A percentile compares a stretch with the other conserved stretches of the same genome.
Evolutionary conservation across 2,113 vertebrate species (phyloP).

Genomic region (Sphaerodactylus townsendi): DNA sequence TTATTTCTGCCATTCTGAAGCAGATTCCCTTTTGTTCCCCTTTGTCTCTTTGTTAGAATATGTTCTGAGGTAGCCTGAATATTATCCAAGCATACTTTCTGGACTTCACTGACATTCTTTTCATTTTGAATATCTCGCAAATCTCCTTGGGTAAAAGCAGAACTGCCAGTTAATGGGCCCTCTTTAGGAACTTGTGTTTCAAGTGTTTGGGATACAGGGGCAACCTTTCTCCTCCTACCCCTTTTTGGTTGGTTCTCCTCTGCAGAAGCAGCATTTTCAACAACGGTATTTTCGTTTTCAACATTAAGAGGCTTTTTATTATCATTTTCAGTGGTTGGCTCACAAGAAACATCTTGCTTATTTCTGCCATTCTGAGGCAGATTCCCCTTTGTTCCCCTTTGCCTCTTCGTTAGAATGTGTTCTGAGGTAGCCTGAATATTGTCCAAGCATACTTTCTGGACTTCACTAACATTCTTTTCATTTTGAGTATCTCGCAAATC

Average conservation of each 20-base stretch:
- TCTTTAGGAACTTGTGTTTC: constrained; percentile 8
- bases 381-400: fast-evolving
- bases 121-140: not conserved
- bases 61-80: not conserved
- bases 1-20: not conserved
- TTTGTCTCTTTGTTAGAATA: not conserved
- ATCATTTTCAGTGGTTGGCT: not conserved
- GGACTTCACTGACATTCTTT: not conserved
- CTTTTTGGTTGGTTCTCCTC: not conserved
- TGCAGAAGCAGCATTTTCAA: not conserved
- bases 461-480: too few species aligned
- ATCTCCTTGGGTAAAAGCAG: not conserved
- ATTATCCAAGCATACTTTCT: constrained; percentile 12
- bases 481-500: not conserved
- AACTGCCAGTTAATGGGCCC: not conserved
- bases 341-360: not conserved
- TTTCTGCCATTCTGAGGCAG: not conserved
- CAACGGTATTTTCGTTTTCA: not conserved
- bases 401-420: not conserved
- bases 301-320: not conserved
- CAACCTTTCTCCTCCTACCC: not conserved
- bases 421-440: not conserved
- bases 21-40: fast-evolving
- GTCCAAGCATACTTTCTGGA: constrained; percentile 10
- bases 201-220: not conserved